phyloP scores from a whole-genome alignment of 2,888 invertebrate genomes.

The Plagodis dolabraria region DNA sequence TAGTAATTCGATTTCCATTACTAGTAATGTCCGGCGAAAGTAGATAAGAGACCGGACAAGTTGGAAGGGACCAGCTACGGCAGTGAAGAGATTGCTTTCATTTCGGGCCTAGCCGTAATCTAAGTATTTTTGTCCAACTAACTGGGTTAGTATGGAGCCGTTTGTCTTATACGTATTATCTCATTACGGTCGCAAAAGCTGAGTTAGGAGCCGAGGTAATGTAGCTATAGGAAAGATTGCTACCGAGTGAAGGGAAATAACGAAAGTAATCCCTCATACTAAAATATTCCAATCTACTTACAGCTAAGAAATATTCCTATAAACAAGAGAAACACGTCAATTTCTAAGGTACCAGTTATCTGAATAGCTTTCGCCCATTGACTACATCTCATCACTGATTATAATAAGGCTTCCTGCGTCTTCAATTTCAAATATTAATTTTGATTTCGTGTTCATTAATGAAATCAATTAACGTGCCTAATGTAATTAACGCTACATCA shows the following conservation, averaged over 20 bases:
- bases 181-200: constrained; percentile 53
- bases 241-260: constrained; percentile 12
- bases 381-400: constrained; percentile 17
- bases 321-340: too few species aligned
- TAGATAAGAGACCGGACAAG: constrained; percentile 63
- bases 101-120: constrained; percentile 56
- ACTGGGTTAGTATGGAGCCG: constrained; percentile 41
- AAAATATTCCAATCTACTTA: constrained; percentile 11
- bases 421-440: constrained; percentile 10
- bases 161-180: constrained; percentile 56
- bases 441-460: constrained; percentile 2
- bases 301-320: neutral
- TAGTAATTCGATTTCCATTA: constrained; percentile 77
- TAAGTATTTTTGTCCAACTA: constrained; percentile 56
- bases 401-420: constrained; percentile 4
- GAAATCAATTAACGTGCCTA: neutral
- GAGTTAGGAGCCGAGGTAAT: constrained; percentile 46
- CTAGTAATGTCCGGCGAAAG: constrained; percentile 64
- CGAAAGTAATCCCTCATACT: constrained; percentile 18
- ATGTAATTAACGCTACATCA: constrained; percentile 16
- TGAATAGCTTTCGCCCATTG: constrained; percentile 3
- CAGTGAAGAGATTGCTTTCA: constrained; percentile 65
- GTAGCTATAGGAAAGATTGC: constrained; percentile 39
- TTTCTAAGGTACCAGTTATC: too few species aligned
- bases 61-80: constrained; percentile 58